Percentiles rank a stretch among this genome's conserved stretches.
Evolutionary conservation across 2,797 vertebrate species (phyloP).

Genomic region (Agapornis canus): DNA sequence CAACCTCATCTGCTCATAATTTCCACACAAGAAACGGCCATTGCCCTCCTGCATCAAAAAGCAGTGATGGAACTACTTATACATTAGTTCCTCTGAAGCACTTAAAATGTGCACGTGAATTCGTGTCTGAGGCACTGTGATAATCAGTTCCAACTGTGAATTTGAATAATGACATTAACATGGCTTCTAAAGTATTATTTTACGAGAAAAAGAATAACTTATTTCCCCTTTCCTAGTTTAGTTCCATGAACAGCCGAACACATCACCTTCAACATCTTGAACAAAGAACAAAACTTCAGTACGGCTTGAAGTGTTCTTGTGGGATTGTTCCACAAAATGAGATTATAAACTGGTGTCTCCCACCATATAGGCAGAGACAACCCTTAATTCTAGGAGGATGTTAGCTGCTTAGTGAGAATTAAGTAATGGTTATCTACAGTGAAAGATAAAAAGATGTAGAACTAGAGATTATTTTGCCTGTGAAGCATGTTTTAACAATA

Average conservation of each 20-base stretch:
- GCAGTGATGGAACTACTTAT: constrained; percentile 76
- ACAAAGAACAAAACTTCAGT: background rate
- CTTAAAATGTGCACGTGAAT: constrained; percentile 33
- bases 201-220: background rate
- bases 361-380: background rate
- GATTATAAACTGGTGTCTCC: background rate
- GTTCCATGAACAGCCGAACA: background rate
- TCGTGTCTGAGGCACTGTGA: background rate
- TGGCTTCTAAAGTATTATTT: background rate
- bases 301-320: background rate
- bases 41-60: constrained; percentile 79
- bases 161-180: constrained; percentile 16
- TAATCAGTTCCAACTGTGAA: constrained; percentile 11
- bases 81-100: constrained; percentile 81
- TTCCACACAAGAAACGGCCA: constrained; percentile 80
- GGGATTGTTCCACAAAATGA: background rate
- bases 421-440: background rate
- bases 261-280: background rate
- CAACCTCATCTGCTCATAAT: constrained; percentile 83
- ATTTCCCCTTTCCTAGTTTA: background rate
- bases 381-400: background rate
- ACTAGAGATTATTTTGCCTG: background rate
- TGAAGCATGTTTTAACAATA: background rate
- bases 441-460: background rate
- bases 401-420: background rate